Conservation (phyloP, 2,113 vertebrate genomes). For the Platysternon megacephalum region DNA sequence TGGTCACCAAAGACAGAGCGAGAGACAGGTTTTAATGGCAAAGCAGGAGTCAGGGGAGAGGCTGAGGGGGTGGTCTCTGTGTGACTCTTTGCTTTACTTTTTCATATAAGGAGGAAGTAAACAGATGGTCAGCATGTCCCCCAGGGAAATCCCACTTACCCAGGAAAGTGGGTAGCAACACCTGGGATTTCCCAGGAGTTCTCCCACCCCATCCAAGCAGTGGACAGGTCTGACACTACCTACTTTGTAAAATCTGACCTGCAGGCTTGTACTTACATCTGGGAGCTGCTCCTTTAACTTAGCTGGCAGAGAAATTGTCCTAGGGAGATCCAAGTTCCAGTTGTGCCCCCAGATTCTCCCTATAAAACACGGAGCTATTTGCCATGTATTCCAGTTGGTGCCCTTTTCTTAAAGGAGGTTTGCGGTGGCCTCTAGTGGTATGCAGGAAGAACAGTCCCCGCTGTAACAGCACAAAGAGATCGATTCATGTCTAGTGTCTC, state of each 20-base stretch:
- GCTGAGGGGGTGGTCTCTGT: not conserved
- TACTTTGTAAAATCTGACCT: slow-evolving; percentile 64
- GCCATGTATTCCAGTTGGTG: slow-evolving; percentile 28
- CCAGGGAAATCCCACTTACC: not conserved
- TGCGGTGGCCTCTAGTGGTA: slow-evolving; percentile 34
- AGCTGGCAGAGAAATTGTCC: not conserved
- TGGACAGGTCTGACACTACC: not conserved
- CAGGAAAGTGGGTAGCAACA: not conserved
- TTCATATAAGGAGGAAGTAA: too few species aligned
- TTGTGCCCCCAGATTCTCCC: not conserved
- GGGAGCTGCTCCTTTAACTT: not conserved
- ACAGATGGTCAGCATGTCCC: not conserved
- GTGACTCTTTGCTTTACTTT: too few species aligned
- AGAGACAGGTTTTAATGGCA: slow-evolving; percentile 14
- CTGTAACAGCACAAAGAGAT: not conserved
- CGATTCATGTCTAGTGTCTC: not conserved
- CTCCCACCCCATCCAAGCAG: slow-evolving; percentile 45
- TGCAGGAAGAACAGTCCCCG: not conserved
- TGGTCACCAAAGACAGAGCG: not conserved
- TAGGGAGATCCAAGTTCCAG: slow-evolving; percentile 25
- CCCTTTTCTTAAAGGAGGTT: not conserved
- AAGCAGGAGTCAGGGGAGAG: not conserved
- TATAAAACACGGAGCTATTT: slow-evolving; percentile 1
- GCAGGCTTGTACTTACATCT: slow-evolving; percentile 36
- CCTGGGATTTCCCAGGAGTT: slow-evolving; percentile 14